Evolutionary conservation across 2,113 vertebrate species (phyloP).

Genomic region (Mormyrus lacerda): DNA sequence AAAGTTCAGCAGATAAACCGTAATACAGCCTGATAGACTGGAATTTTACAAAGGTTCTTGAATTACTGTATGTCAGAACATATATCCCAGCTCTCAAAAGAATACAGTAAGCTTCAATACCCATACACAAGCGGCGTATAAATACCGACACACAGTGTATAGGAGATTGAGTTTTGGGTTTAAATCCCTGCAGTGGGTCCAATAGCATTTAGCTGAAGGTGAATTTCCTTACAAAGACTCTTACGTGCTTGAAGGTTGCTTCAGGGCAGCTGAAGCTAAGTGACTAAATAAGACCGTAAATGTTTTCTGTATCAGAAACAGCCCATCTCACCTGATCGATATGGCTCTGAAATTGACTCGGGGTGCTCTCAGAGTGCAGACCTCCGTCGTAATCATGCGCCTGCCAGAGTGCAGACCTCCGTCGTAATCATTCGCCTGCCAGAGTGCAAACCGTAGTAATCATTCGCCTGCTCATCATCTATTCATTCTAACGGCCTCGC

Average conservation of each 20-base stretch:
- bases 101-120: neutral
- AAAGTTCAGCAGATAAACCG: neutral
- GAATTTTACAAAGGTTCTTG: neutral
- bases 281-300: neutral
- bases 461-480: slow-evolving; percentile 21
- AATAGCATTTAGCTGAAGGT: neutral
- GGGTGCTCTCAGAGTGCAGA: neutral
- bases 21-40: neutral
- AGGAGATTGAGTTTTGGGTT: neutral
- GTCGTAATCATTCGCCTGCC: too few relatives aligned
- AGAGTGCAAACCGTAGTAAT: neutral
- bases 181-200: neutral
- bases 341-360: slow-evolving; percentile 16
- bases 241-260: neutral
- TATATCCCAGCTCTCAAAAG: neutral
- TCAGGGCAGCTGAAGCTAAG: neutral
- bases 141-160: neutral
- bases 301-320: neutral
- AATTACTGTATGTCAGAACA: neutral
- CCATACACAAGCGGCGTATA: neutral
- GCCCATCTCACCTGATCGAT: neutral
- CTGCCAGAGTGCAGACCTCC: slow-evolving; percentile 20
- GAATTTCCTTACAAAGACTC: neutral
- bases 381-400: too few relatives aligned
- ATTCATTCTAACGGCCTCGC: slow-evolving; percentile 22